These are phyloP conservation scores for Campodea augens DNA, from an alignment of 1,140 invertebrate species.

Conservation along the genomic window DNA sequence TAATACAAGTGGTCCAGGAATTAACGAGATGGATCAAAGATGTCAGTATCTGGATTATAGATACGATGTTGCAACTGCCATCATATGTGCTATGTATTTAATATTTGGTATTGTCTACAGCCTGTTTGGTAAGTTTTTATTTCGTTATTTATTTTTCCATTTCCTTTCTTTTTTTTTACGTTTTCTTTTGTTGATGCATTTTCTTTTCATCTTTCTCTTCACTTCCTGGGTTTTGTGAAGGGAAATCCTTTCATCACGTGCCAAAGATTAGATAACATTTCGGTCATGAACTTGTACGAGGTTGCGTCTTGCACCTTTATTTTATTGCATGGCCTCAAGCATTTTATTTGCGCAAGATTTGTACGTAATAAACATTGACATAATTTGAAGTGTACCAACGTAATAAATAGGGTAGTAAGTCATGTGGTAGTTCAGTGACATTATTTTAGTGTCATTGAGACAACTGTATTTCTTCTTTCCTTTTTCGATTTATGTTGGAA, in stretches of 20 bases:
- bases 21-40: too few species aligned
- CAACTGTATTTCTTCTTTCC: not conserved
- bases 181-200: not conserved
- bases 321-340: too few species aligned
- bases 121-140: conserved; percentile 33
- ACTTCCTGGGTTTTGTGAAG: not conserved
- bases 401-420: too few species aligned
- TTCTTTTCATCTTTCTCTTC: not conserved
- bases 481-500: not conserved
- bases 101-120: conserved; percentile 41
- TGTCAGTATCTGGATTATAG: conserved; percentile 30
- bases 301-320: too few species aligned
- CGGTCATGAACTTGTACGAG: too few species aligned
- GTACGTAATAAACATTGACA: too few species aligned
- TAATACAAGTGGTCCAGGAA: too few species aligned
- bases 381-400: too few species aligned
- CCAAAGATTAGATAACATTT: not conserved
- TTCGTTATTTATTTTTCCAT: not conserved
- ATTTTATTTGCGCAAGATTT: too few species aligned
- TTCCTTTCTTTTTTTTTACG: too few species aligned
- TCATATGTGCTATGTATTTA: conserved; percentile 34
- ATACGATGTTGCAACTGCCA: conserved; percentile 32
- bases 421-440: not conserved
- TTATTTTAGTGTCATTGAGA: not conserved
- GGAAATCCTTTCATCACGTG: not conserved